Conservation (phyloP, 2,888 invertebrate species). For the Leptinotarsa juncta region DNA sequence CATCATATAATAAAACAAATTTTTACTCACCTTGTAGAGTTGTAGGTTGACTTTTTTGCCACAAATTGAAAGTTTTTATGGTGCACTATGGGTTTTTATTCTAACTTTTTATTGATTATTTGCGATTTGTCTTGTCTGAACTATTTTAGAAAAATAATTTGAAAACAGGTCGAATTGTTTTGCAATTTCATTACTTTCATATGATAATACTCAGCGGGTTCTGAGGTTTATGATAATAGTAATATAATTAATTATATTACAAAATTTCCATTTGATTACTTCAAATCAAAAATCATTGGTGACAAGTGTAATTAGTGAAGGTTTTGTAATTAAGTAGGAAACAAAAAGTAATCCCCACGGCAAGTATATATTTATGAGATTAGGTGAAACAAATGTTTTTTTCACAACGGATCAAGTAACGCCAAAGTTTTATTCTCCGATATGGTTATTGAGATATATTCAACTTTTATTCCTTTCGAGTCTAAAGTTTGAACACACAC, state of each 20-base stretch:
- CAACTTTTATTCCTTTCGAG: too few relatives aligned
- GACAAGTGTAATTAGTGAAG: neutral
- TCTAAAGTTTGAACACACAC: too few relatives aligned
- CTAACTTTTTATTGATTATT: neutral
- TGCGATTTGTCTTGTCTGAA: neutral
- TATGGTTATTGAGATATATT: too few relatives aligned
- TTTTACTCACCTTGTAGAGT: neutral
- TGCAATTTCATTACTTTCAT: neutral
- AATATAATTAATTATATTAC: neutral
- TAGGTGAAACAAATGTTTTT: neutral
- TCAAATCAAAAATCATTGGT: too few relatives aligned
- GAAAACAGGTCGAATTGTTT: neutral
- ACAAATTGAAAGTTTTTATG: neutral
- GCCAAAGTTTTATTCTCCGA: too few relatives aligned
- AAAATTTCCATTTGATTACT: too few relatives aligned
- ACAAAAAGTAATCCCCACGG: neutral
- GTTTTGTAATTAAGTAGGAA: neutral
- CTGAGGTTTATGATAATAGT: neutral
- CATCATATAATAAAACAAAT: too few relatives aligned
- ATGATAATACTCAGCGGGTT: constrained; percentile 18
- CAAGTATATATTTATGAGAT: neutral
- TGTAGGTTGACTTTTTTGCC: neutral
- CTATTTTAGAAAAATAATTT: neutral
- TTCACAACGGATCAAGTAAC: too few relatives aligned
- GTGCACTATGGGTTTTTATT: neutral